Evolutionary conservation across 2,797 vertebrate species (phyloP), one percentile per base, ranked within the genome.

Genomic region (Hipposideros larvatus): DNA sequence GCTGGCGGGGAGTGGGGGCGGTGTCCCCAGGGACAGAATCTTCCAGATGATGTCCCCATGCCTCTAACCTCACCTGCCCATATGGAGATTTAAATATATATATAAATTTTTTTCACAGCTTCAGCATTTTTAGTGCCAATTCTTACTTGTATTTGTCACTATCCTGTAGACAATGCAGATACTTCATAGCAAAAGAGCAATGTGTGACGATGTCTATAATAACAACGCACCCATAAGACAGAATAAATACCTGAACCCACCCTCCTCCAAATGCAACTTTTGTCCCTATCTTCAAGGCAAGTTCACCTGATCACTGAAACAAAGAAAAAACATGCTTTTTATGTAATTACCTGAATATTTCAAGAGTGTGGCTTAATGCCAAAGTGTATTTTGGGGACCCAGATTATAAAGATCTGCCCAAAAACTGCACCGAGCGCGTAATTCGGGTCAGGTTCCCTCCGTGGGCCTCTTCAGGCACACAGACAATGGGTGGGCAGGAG

Each of bases 321-420:
- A 93, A 97, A 94, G 82, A 57, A 57, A 82, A 97, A 71, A 59
- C 43, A 31, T 0, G 24, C 34, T 61, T 95, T 95, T 90, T 74
- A 91, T 92, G 87, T 68, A 71, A 96, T 87, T 94, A 75, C 57
- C 61, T 91, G 57, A 92, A 21, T 94, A 90, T 90, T 95, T 96
- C 80, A 79, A 83, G 63, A 94, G 66, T 73, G 59, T 88, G 55
- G 21, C 78, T 78, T 66, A 75, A 88, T 46, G n/a, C 31, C 87
- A 91, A 87, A 75, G 51, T 71, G 28, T 91, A 68, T 80, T 84
- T 91, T 13, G 86, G 73, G 78, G 71, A 55, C 37, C 63, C 11
- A 19, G 73, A 78, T 46, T 65, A 34, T 41, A 78, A 73, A 88
- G 53, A 85, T 59, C 82, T 80, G 14, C 31, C 85, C 74, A 26